These are phyloP conservation scores for Ophion slaviceki DNA, from an alignment of 2,888 invertebrate genomes.

Conservation along the genomic window DNA sequence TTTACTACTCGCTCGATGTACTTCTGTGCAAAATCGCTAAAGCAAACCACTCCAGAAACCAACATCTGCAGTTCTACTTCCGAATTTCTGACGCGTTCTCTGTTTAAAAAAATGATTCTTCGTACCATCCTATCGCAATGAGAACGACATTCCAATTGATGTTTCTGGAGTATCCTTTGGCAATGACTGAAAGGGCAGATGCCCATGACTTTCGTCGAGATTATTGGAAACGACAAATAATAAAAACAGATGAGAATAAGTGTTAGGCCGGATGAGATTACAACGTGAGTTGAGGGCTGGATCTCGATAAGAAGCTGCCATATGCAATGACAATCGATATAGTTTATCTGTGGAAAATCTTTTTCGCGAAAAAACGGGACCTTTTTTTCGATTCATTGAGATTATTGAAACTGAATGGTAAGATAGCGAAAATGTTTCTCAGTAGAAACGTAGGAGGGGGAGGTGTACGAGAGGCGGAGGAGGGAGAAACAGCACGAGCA, in stretches of 20 bases:
- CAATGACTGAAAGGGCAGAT: not conserved
- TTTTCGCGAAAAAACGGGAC: not conserved
- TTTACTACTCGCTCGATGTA: conserved; percentile 32
- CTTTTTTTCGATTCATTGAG: not conserved
- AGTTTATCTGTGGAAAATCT: not conserved
- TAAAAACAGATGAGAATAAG: not conserved
- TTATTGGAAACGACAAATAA: not conserved
- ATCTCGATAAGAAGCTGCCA: not conserved
- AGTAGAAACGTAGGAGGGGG: not conserved
- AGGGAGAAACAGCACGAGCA: conserved; percentile 22
- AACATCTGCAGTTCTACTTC: not conserved
- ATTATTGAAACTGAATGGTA: not conserved
- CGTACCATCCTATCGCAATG: not conserved
- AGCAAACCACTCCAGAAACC: not conserved
- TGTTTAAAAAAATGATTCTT: not conserved
- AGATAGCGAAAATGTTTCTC: not conserved
- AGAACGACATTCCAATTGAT: not conserved
- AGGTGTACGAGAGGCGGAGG: not conserved
- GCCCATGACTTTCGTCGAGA: not conserved
- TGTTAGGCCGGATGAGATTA: not conserved
- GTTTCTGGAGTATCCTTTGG: not conserved
- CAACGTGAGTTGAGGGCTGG: not conserved
- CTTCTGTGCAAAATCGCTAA: not conserved
- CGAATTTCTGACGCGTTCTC: not conserved
- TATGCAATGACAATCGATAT: not conserved